Conservation (phyloP, 2,888 invertebrate genomes). For the Homarus gammarus region DNA sequence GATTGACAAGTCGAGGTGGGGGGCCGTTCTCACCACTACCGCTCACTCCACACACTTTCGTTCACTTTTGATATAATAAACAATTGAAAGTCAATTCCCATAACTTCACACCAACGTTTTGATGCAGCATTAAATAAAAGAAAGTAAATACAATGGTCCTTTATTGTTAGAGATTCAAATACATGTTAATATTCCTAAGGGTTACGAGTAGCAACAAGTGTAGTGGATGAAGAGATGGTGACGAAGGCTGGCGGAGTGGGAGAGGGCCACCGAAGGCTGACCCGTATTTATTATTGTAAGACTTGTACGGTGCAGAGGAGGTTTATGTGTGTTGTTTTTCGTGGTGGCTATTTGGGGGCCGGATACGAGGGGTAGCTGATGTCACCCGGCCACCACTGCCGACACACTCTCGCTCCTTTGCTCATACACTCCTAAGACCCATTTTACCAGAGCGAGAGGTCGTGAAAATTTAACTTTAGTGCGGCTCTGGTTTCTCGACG, state of each 20-base stretch:
- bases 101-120: too few species aligned
- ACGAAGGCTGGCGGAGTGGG: background rate
- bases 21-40: constrained; percentile 26
- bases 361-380: constrained; percentile 39
- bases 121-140: too few species aligned
- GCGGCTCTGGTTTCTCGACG: background rate
- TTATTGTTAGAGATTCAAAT: background rate
- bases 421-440: background rate
- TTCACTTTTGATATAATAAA: too few species aligned
- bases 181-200: background rate
- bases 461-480: background rate
- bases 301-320: constrained; percentile 58
- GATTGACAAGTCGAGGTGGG: constrained; percentile 58
- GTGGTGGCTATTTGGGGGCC: constrained; percentile 53
- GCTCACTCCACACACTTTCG: background rate
- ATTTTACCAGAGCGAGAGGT: background rate
- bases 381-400: constrained; percentile 12
- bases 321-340: constrained; percentile 66
- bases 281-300: constrained; percentile 65
- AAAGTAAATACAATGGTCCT: background rate
- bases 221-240: background rate
- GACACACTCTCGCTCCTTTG: background rate
- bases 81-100: too few species aligned
- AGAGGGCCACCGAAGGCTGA: constrained; percentile 6
- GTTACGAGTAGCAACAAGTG: background rate